phyloP scores from a whole-genome alignment of 2,113 vertebrate species.

The Neopipo cinnamomea region DNA sequence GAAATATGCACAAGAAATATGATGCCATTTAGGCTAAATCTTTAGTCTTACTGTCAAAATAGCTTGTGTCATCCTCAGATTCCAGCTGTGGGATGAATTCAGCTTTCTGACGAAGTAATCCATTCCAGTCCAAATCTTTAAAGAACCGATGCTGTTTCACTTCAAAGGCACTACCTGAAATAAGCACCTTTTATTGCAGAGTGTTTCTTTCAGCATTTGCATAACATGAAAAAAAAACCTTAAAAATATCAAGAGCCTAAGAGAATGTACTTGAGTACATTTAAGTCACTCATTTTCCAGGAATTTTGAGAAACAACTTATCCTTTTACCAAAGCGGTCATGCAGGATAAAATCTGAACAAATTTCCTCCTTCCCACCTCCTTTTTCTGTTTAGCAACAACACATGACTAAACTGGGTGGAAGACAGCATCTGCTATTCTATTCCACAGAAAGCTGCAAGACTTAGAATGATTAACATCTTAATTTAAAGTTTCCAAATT shows the following conservation, averaged over 20 bases:
- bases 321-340: not conserved
- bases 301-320: not conserved
- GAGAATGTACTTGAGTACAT: not conserved
- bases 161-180: slow-evolving; percentile 88
- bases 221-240: not conserved
- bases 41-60: slow-evolving; percentile 91
- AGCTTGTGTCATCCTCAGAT: slow-evolving; percentile 97
- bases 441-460: not conserved
- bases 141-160: slow-evolving; percentile 97
- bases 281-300: not conserved
- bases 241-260: not conserved
- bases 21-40: not conserved
- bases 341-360: not conserved
- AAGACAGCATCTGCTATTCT: not conserved
- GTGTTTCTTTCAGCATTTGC: slow-evolving; percentile 5
- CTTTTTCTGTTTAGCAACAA: not conserved
- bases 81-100: slow-evolving; percentile 98
- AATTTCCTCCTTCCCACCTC: not conserved
- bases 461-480: not conserved
- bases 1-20: not conserved
- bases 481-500: slow-evolving; percentile 20
- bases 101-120: slow-evolving; percentile 96
- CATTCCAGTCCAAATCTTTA: slow-evolving; percentile 92
- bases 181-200: slow-evolving; percentile 19
- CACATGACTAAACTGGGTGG: not conserved